phyloP scores from a whole-genome alignment of 2,888 invertebrate species.

The Lycocerus yunnanus region DNA sequence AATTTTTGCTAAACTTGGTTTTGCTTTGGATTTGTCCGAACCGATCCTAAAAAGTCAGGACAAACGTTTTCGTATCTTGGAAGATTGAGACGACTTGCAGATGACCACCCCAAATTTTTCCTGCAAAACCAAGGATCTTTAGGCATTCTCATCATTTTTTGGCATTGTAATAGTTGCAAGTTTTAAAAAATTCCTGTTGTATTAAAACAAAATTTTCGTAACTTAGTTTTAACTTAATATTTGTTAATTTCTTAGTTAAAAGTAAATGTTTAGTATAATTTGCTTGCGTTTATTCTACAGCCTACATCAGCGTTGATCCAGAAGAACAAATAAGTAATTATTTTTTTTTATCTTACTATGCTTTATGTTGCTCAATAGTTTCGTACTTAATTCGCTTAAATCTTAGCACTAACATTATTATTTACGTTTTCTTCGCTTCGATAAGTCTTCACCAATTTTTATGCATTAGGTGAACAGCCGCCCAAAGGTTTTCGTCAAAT shows the following conservation, averaged over 20 bases:
- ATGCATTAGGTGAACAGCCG: constrained; percentile 58
- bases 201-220: background rate
- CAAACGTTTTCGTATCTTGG: background rate
- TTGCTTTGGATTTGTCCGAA: background rate
- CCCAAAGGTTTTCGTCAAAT: constrained; percentile 88
- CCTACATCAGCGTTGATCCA: constrained; percentile 47
- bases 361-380: background rate
- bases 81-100: background rate
- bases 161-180: background rate
- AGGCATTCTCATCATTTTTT: background rate
- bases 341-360: constrained; percentile 38
- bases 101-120: background rate
- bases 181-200: background rate
- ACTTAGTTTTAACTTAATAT: background rate
- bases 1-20: background rate
- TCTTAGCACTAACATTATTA: background rate
- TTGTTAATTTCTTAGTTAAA: background rate
- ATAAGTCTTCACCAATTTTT: background rate
- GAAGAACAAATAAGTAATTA: constrained; percentile 50
- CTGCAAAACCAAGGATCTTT: background rate
- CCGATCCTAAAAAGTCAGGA: no score
- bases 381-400: background rate
- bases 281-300: constrained; percentile 50
- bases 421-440: background rate
- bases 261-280: constrained; percentile 36